Conservation (phyloP, 1,140 invertebrate species). For the Vollenhovia emeryi region DNA sequence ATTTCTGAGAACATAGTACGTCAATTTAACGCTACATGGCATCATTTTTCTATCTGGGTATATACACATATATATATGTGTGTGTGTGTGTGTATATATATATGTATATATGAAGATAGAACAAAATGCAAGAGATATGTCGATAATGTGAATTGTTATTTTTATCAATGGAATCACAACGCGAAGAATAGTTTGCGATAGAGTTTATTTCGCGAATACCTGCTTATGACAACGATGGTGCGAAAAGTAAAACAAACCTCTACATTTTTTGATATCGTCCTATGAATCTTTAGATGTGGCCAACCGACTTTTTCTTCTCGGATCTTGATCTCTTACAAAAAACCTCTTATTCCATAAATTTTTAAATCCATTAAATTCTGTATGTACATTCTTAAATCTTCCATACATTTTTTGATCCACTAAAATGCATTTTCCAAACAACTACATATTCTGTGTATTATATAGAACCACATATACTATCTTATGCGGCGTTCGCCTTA, state of each 20-base stretch:
- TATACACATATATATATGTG: background rate
- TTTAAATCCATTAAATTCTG: background rate
- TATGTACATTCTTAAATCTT: background rate
- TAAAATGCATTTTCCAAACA: background rate
- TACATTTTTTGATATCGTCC: conserved; percentile 4
- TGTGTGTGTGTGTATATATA: background rate
- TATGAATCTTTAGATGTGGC: background rate
- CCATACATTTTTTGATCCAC: background rate
- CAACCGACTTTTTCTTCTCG: background rate
- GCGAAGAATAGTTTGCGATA: background rate
- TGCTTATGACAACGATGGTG: background rate
- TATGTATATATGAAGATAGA: background rate
- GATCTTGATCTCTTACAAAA: background rate
- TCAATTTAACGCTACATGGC: too few relatives aligned
- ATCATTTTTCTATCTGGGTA: too few relatives aligned
- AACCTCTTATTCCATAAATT: background rate
- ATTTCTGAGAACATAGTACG: too few relatives aligned
- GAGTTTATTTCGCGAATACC: conserved; percentile 9
- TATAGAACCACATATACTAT: background rate
- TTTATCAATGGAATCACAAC: background rate
- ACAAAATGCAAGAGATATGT: background rate
- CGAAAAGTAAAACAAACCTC: background rate
- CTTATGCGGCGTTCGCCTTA: background rate
- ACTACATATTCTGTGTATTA: background rate
- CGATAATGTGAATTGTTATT: background rate